These are phyloP conservation scores for Frankliniella fusca DNA, from an alignment of 2,888 invertebrate genomes.

Conservation along the genomic window DNA sequence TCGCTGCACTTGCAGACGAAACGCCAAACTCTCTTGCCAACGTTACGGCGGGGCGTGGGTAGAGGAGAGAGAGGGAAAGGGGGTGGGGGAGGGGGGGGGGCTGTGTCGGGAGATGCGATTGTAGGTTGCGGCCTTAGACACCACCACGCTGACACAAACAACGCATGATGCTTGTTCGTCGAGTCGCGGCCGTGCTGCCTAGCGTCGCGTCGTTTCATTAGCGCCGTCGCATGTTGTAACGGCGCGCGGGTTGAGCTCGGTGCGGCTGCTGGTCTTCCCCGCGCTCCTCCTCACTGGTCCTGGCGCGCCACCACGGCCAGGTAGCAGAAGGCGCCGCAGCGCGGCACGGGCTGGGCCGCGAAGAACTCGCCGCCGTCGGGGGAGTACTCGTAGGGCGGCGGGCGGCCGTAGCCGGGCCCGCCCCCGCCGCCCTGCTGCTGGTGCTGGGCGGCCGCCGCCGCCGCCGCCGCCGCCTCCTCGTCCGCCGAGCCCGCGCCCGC, in stretches of 20 bases:
- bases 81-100: too few species aligned
- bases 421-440: background rate
- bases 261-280: too few species aligned
- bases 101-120: too few species aligned
- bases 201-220: too few species aligned
- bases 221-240: too few species aligned
- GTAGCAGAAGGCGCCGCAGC: constrained; percentile 57
- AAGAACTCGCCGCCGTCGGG: constrained; percentile 57
- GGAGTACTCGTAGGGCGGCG: constrained; percentile 52
- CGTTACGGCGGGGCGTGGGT: too few species aligned
- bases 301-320: constrained; percentile 50
- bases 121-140: too few species aligned
- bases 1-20: background rate
- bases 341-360: constrained; percentile 55
- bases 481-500: background rate
- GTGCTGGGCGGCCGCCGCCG: background rate
- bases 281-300: background rate
- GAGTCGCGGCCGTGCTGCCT: too few species aligned
- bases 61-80: too few species aligned
- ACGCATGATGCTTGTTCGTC: too few species aligned
- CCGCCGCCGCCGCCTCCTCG: background rate
- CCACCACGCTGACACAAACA: too few species aligned
- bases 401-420: constrained; percentile 41
- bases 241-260: background rate
- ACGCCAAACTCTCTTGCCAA: too few species aligned